Conservation (phyloP, 2,113 vertebrate species). For the Acinonyx jubatus region DNA sequence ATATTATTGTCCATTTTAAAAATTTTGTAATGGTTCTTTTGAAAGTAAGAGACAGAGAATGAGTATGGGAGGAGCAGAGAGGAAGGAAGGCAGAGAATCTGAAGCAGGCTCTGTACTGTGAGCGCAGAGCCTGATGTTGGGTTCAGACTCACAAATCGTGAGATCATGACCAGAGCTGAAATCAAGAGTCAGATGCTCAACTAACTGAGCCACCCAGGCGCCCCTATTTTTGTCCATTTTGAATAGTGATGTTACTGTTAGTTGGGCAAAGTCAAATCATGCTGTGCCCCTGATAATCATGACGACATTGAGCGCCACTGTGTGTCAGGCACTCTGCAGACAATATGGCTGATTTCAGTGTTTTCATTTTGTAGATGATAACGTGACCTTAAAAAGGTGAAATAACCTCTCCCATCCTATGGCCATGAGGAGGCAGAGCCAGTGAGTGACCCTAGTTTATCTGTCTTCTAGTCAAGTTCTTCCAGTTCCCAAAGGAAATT, state of each 20-base stretch:
- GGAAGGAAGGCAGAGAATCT: too few relatives aligned
- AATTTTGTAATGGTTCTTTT: too few relatives aligned
- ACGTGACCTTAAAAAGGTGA: background rate
- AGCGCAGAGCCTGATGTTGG: too few relatives aligned
- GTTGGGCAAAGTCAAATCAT: background rate
- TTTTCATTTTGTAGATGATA: background rate
- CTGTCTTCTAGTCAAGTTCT: background rate
- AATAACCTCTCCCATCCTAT: background rate
- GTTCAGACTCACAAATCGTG: too few relatives aligned
- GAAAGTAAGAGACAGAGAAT: too few relatives aligned
- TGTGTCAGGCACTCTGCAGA: too few relatives aligned
- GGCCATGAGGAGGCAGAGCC: background rate
- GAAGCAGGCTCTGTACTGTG: too few relatives aligned
- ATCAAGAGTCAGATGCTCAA: too few relatives aligned
- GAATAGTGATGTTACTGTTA: background rate
- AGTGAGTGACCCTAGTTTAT: accelerated
- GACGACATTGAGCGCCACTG: background rate
- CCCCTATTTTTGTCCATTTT: background rate
- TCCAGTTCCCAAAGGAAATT: background rate
- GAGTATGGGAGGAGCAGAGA: too few relatives aligned
- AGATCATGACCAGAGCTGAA: too few relatives aligned
- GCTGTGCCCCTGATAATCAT: accelerated
- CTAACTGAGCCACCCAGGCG: too few relatives aligned
- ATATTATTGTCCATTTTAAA: background rate
- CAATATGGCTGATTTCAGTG: background rate